phyloP scores from a whole-genome alignment of 1,140 invertebrate genomes.

The Scaptomyza hsui region DNA sequence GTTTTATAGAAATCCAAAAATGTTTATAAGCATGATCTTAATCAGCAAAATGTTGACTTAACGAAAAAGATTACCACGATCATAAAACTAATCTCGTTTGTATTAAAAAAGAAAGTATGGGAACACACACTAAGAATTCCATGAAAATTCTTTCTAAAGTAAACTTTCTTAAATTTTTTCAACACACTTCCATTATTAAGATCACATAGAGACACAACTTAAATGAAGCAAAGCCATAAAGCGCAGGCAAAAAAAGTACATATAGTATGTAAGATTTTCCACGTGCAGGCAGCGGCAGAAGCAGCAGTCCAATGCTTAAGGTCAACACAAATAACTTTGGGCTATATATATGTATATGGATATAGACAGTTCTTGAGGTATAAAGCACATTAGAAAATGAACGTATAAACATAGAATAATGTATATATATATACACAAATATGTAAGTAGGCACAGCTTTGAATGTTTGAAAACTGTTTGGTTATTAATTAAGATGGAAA shows the following conservation, averaged over 20 bases:
- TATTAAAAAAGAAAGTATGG: conserved; percentile 10
- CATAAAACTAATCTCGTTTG: not conserved
- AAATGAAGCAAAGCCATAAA: conserved; percentile 23
- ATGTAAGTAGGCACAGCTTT: conserved; percentile 29
- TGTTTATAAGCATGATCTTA: too few species aligned
- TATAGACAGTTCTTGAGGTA: conserved; percentile 18
- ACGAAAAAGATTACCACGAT: not conserved
- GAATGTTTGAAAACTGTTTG: conserved; percentile 35
- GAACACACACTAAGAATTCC: not conserved
- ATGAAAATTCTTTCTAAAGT: not conserved
- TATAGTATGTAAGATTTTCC: conserved; percentile 32
- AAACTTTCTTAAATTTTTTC: not conserved
- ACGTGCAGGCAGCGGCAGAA: conserved; percentile 33
- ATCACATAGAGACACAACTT: not conserved
- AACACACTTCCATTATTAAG: not conserved
- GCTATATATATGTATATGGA: conserved; percentile 16
- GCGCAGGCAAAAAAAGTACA: conserved; percentile 11
- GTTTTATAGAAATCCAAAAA: too few species aligned
- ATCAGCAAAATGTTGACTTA: too few species aligned
- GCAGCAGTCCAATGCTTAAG: conserved; percentile 23
- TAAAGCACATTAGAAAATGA: conserved; percentile 27
- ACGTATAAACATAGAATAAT: not conserved
- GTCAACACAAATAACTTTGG: conserved; percentile 53
- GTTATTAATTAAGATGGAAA: conserved; percentile 41
- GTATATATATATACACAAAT: conserved; percentile 13